A percentile compares a stretch with the other conserved stretches of the same genome.
Conservation (phyloP, 2,113 vertebrate species). For the Psilopsiagon aurifrons region DNA sequence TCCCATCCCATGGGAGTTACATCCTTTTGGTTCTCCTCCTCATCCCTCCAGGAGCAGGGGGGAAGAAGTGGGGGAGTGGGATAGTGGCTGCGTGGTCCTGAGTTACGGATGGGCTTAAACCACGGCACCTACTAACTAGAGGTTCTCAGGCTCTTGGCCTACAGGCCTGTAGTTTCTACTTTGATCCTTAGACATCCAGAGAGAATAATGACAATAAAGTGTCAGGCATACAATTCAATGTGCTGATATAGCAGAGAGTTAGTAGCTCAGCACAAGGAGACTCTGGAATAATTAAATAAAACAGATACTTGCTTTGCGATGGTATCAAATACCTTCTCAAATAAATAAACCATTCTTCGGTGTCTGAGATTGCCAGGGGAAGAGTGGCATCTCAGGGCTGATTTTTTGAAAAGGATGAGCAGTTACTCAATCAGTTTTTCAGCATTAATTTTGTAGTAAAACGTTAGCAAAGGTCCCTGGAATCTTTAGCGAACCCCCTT, state of each 20-base stretch:
- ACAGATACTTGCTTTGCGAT: not conserved
- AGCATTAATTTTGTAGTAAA: not conserved
- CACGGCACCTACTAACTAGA: not conserved
- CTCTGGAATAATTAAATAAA: not conserved
- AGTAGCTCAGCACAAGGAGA: not conserved
- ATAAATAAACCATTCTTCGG: not conserved
- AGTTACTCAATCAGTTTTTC: not conserved
- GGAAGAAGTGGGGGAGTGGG: no score
- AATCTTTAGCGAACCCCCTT: not conserved
- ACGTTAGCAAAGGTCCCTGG: not conserved
- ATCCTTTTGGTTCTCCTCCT: no score
- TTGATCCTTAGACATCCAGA: not conserved
- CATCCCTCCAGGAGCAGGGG: no score
- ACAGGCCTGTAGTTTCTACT: not conserved
- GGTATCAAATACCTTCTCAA: not conserved
- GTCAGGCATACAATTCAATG: not conserved
- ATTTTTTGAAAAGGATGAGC: not conserved
- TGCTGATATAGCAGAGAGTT: not conserved
- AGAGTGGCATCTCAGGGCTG: not conserved
- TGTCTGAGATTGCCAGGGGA: not conserved
- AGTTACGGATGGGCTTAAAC: no score
- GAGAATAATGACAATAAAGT: not conserved
- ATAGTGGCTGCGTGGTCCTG: no score
- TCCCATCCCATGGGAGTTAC: no score
- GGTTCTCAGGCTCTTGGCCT: not conserved